These are phyloP conservation scores for Caenorhabditis drosophilae DNA, from an alignment of 2,888 invertebrate genomes.

Conservation along the genomic window DNA sequence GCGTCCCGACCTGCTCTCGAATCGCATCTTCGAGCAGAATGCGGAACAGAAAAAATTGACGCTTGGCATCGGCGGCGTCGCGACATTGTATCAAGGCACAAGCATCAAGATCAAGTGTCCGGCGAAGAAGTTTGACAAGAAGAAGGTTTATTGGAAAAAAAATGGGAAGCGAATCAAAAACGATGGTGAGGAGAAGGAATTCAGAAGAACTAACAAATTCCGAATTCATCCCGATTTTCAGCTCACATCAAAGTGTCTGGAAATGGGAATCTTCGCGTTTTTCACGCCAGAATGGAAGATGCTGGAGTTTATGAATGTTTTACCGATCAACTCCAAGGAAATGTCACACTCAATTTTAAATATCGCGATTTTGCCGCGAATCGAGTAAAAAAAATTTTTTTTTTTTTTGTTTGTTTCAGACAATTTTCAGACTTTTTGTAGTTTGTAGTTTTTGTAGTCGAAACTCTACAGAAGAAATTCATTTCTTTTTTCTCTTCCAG, in stretches of 20 bases:
- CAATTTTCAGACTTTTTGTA: no score
- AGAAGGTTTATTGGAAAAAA: constrained; percentile 82
- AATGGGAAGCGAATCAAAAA: constrained; percentile 80
- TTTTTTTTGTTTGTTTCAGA: no score
- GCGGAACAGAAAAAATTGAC: constrained; percentile 77
- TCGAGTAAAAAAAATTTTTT: constrained; percentile 1
- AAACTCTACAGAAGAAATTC: no score
- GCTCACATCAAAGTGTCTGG: constrained; percentile 80
- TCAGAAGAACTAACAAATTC: not conserved
- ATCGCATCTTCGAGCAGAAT: constrained; percentile 77
- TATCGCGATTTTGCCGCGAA: constrained; percentile 70
- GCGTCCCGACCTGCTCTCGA: constrained; percentile 39
- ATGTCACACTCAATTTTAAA: constrained; percentile 82
- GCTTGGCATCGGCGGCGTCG: constrained; percentile 87
- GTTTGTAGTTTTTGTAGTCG: no score
- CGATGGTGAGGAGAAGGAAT: constrained; percentile 66
- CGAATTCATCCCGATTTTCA: constrained; percentile 2
- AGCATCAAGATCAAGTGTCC: constrained; percentile 92
- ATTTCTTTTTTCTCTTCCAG: no score
- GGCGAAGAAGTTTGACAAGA: constrained; percentile 80
- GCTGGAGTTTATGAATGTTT: constrained; percentile 75
- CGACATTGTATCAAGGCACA: constrained; percentile 85
- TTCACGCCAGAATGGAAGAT: constrained; percentile 76
- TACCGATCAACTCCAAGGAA: constrained; percentile 75
- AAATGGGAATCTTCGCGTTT: constrained; percentile 85